A percentile compares a stretch with the other conserved stretches of the same genome.
These are phyloP conservation scores for Dicentrarchus labrax DNA, from an alignment of 2,113 vertebrate species.

Conservation along the genomic window DNA sequence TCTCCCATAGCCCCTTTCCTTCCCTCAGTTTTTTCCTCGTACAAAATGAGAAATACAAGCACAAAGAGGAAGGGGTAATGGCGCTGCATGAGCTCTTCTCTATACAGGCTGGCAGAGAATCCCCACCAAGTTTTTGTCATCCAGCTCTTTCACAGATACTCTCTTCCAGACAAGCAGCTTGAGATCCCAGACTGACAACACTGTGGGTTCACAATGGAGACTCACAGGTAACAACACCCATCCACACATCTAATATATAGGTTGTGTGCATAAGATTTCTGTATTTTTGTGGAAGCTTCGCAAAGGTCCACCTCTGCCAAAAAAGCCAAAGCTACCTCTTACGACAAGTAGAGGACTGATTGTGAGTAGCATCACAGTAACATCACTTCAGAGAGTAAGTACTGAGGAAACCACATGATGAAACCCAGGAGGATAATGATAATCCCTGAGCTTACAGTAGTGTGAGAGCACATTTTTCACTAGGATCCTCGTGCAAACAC, in stretches of 20 bases:
- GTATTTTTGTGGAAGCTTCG: neutral
- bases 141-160: constrained; percentile 39
- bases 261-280: neutral
- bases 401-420: constrained; percentile 60
- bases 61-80: constrained; percentile 73
- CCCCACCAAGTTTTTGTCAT: constrained; percentile 69
- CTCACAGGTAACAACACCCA: constrained; percentile 9
- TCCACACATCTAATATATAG: neutral
- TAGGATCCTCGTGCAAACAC: constrained; percentile 64
- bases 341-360: neutral
- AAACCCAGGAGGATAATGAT: constrained; percentile 68
- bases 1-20: constrained; percentile 40
- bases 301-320: neutral
- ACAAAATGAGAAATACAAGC: constrained; percentile 57
- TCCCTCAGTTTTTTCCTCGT: constrained; percentile 40
- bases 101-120: constrained; percentile 43
- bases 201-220: constrained; percentile 14
- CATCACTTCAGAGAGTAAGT: constrained; percentile 45
- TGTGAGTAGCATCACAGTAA: constrained; percentile 34
- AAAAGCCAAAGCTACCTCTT: constrained; percentile 1
- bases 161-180: constrained; percentile 45
- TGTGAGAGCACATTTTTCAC: constrained; percentile 62
- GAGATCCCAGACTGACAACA: constrained; percentile 43
- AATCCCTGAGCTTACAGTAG: constrained; percentile 67
- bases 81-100: constrained; percentile 63